Evolutionary conservation across 2,113 vertebrate genomes (phyloP), one percentile per base, ranked within the genome.

Genomic region (Ceratotherium simum): DNA sequence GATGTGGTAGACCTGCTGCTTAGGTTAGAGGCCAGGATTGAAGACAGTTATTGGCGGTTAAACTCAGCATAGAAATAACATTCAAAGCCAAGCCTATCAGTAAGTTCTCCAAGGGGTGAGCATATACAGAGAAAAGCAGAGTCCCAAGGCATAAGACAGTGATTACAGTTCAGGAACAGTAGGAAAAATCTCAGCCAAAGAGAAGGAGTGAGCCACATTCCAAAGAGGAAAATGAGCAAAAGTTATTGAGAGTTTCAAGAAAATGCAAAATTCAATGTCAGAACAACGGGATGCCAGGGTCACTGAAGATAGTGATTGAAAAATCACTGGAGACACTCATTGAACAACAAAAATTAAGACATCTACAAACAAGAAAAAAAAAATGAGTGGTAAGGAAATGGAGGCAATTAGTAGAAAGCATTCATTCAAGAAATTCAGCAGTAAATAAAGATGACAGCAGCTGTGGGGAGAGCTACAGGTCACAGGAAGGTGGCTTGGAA

Each of bases 201-300:
- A 85, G 4, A 51, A 78, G 23, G 33, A 94, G 42, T 75, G 29
- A 94, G 42, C 69, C 64, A 10, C 36, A 83, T 87, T 90, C 93
- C 60, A 58, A 39, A 79, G 58, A 96, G 36, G 21, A 90, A 96
- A 95, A 93, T 78, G 36, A 90, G 8, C 42, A 29, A 29, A 48
- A n/a, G 25, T 75, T 58, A 80, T 79, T 54, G 11, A 88, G 46
- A 54, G 7, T 69, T 90, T 86, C 42, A 73, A 92, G 25, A 84
- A 87, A 88, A 23, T n/a, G 14, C 23, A 88, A 79, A 93, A 78
- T 42, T 51, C 8, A 90, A 1, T 18, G 42, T 79, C 83, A 94
- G 14, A 79, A 64, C 29, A 87, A 33, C 0, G 8, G 11, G 54
- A 48, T 31, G 6, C 4, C 29, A 84, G 58, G 29, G 25, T 39